Evolutionary conservation across 2,797 vertebrate genomes (phyloP), one percentile per base, ranked within the genome.

Genomic region (Chrysocyon brachyurus): DNA sequence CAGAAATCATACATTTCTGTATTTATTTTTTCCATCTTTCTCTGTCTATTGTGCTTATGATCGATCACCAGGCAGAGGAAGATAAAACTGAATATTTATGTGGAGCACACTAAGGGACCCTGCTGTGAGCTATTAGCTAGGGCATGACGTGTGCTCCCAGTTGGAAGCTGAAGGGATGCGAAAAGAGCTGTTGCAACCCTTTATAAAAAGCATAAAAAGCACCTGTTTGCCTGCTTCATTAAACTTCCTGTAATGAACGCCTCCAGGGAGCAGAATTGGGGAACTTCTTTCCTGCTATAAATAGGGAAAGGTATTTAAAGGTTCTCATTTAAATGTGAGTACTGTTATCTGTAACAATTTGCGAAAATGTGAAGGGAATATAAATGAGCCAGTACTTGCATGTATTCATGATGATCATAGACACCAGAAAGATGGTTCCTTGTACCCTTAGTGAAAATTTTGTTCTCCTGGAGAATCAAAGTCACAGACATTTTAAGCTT

Each of bases 181-280:
- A 59, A 94, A 46, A 72, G n/a, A 78, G 46, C 1, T 2, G 17
- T 5, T n/a, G 49, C 10, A 36, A 63, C 82, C 46, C 84, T 90
- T 77, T 28, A 70, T 33, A 72, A 97, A 95, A 84, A 28, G 0
- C 36, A 95, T 90, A 83, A 97, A 97, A 98, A 87, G 96, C 95
- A 98, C 98, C 98, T 98, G 96, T 89, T 94, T 96, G 94, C 94
- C 97, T 95, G 94, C 97, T 96, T 98, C 98, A 96, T 98, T 98
- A 97, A 97, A 91, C 88, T 96, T 73, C 1, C 56, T 91, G 96
- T 98, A 97, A 98, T 98, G 97, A 98, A 96, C 1, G 85, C 84
- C 98, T 98, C 92, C 26, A 0, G 92, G 95, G 96, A 97, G 87
- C 85, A 98, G 86, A 97, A 96, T 66, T 61, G 12, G 14, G 87